These are phyloP conservation scores for Indicator maculatus DNA, from an alignment of 2,113 vertebrate species.

Conservation along the genomic window DNA sequence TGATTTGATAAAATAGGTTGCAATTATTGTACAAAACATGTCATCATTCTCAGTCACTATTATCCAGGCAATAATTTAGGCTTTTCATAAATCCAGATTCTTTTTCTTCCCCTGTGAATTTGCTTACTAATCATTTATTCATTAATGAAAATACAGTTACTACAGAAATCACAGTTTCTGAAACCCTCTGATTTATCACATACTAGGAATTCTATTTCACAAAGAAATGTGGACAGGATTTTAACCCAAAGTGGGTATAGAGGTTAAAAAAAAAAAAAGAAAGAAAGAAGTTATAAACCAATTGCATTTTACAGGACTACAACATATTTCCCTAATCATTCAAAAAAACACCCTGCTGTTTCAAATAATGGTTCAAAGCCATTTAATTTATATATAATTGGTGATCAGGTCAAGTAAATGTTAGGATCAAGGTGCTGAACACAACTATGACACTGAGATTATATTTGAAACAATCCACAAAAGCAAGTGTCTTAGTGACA, in stretches of 20 bases:
- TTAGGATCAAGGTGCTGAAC: background rate
- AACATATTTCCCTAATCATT: background rate
- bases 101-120: background rate
- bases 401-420: background rate
- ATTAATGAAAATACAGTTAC: background rate
- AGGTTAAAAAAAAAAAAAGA: background rate
- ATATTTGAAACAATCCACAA: background rate
- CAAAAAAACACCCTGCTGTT: rapidly evolving
- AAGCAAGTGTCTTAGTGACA: background rate
- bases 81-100: background rate
- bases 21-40: background rate
- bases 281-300: background rate
- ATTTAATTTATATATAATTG: background rate
- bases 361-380: background rate
- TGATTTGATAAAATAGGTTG: constrained; percentile 42
- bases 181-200: background rate
- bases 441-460: background rate
- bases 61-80: background rate
- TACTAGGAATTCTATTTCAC: background rate
- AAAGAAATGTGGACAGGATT: background rate
- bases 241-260: background rate
- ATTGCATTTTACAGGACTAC: background rate
- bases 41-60: background rate
- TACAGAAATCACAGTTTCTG: background rate
- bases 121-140: background rate